Percentiles rank a stretch among this genome's conserved stretches.
Evolutionary conservation across 2,888 invertebrate genomes (phyloP).

Genomic region (Chloromyia formosa): DNA sequence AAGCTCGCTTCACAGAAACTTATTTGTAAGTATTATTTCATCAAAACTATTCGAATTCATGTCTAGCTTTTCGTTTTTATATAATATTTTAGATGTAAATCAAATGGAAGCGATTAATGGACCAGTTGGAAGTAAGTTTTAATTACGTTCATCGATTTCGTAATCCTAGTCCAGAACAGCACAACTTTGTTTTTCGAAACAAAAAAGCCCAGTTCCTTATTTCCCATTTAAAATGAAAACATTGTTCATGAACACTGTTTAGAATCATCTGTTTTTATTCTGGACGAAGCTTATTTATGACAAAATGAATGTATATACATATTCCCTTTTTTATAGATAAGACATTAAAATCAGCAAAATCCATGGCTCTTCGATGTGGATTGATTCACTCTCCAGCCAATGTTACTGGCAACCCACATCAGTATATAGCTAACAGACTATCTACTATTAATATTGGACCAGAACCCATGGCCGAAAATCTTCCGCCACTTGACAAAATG

Average conservation of each 20-base stretch:
- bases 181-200: no score
- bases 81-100: conserved; percentile 56
- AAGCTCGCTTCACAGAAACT: conserved; percentile 56
- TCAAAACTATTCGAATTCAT: not conserved
- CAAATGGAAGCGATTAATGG: conserved; percentile 58
- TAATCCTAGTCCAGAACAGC: no score
- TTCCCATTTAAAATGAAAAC: no score
- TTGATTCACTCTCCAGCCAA: conserved; percentile 51
- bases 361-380: conserved; percentile 60
- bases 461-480: conserved; percentile 43
- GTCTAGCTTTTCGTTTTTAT: not conserved
- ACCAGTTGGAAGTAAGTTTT: conserved; percentile 57
- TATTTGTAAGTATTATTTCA: conserved; percentile 55
- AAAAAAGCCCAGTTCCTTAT: no score
- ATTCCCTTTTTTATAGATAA: conserved; percentile 5
- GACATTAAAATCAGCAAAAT: conserved; percentile 57
- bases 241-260: no score
- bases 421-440: conserved; percentile 52
- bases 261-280: no score
- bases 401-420: conserved; percentile 33
- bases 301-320: no score
- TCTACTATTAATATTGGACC: conserved; percentile 54
- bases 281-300: no score
- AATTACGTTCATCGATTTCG: conserved; percentile 53
- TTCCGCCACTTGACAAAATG: conserved; percentile 56